A percentile compares a stretch with the other conserved stretches of the same genome.
Conservation (phyloP, 2,888 invertebrate species). For the Drosophila pseudotakahashii region DNA sequence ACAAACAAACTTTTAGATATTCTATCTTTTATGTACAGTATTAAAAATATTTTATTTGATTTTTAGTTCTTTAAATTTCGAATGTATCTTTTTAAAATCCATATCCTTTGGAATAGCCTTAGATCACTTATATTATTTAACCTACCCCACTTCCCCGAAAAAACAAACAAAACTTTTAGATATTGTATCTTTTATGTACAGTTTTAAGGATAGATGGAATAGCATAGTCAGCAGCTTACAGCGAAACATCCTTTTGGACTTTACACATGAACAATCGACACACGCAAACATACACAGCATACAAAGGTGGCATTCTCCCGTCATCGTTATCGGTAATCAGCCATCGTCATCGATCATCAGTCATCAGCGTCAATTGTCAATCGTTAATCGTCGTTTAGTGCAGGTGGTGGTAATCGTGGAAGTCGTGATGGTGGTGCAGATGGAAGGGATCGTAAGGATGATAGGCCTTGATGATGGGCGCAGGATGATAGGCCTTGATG, state of each 20-base stretch:
- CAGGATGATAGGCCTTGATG: constrained; percentile 81
- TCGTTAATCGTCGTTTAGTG: constrained; percentile 51
- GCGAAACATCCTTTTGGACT: constrained; percentile 25
- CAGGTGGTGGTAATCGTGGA: constrained; percentile 70
- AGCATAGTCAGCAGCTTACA: constrained; percentile 39
- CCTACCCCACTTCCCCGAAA: neutral
- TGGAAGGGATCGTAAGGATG: constrained; percentile 78
- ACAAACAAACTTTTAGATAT: too few species aligned
- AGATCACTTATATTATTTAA: too few species aligned
- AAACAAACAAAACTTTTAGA: constrained; percentile 2
- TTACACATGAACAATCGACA: constrained; percentile 34
- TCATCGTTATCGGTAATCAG: constrained; percentile 14
- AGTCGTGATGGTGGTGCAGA: constrained; percentile 71
- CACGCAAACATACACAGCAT: constrained; percentile 48
- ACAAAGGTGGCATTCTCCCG: constrained; percentile 14
- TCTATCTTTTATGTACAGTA: too few species aligned
- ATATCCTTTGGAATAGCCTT: too few species aligned
- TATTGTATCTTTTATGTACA: constrained; percentile 45
- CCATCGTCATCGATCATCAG: constrained; percentile 21
- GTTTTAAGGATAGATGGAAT: constrained; percentile 16
- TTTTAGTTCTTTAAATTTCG: too few species aligned
- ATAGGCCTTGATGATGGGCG: constrained; percentile 81
- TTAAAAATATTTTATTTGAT: too few species aligned
- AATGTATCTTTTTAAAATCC: too few species aligned
- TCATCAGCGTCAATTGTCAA: constrained; percentile 4